Evolutionary conservation across 2,888 invertebrate genomes (phyloP).

Genomic region (Litoditis marina): DNA sequence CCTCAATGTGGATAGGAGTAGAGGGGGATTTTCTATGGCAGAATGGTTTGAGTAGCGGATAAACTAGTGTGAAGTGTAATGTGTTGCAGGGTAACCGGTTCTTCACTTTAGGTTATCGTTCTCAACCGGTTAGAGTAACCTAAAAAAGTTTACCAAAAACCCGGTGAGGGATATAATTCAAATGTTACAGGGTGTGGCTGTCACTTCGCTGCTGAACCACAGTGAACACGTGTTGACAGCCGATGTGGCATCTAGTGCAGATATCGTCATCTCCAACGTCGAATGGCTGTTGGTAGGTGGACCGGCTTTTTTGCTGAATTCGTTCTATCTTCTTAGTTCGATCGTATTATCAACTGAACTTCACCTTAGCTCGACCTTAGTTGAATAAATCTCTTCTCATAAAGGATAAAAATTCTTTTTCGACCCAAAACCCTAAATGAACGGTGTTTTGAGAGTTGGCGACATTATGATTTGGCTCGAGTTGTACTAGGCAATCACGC

Average conservation of each 20-base stretch:
- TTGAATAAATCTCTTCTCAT: too few relatives aligned
- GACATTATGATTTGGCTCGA: too few relatives aligned
- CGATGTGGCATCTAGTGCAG: slow-evolving; percentile 25
- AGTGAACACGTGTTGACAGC: slow-evolving; percentile 40
- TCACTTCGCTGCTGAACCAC: slow-evolving; percentile 35
- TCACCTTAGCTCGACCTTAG: too few relatives aligned
- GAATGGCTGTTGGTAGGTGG: slow-evolving; percentile 40
- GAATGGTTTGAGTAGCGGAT: too few relatives aligned
- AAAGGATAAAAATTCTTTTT: too few relatives aligned
- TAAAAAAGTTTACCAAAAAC: too few relatives aligned
- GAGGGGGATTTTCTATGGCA: too few relatives aligned
- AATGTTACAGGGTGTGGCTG: slow-evolving; percentile 34
- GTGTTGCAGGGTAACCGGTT: too few relatives aligned
- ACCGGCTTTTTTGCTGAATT: neutral
- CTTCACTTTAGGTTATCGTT: neutral
- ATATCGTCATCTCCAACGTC: slow-evolving; percentile 27
- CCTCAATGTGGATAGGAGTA: too few relatives aligned
- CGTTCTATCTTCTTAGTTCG: neutral
- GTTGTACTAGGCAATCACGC: too few relatives aligned
- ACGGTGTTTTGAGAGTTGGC: neutral
- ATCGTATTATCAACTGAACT: neutral
- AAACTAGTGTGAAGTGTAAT: too few relatives aligned
- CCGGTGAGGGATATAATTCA: neutral
- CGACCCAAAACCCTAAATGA: too few relatives aligned
- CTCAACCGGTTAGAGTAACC: neutral